Base-by-base conservation (phyloP, 2,113 vertebrate species). In the Notiomystis cincta region DNA sequence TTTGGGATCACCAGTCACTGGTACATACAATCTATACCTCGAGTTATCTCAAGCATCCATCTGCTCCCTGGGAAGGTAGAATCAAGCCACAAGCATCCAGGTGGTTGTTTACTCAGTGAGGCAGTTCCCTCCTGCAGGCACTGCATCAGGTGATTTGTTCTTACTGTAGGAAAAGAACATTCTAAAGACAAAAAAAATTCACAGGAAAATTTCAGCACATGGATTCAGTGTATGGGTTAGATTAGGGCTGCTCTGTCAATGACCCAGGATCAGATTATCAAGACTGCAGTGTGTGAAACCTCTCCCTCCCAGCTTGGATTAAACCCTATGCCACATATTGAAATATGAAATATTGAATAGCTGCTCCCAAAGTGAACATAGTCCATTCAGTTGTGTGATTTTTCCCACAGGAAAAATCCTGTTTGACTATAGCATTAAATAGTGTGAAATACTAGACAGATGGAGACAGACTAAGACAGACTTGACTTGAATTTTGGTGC, bases 61-160 rank as follows among this genome's bases (percentile, higher is more conserved):
- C 37, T 53, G 53, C 58, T 69, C 28, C 24, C 58, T 2, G 2
- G 10, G 48, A 50, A 35, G 1, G 1, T 1, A 2, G 51, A 50
- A 78, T 62, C 56, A 31, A 45, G 19, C 69, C 73, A 20, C 0
- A 2, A 78, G 45, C 58, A 72, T 7, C 40, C 19, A 42, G 75
- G 47, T n/a, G 54, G 33, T 37, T 80, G 28, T 67, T 72, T 18
- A 20, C 76, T 57, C 53, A 20, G 1, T 1, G 33, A 78, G 61
- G 61, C 66, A 75, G n/a, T 18, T 51, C 23, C 50, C 40, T 65
- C 65, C 89, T 65, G 45, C 54, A 54, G 69, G 53, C 47, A 28
- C 75, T 89, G 83, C 48, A 42, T 15, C 40, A 33, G 35, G 28
- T 62, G 42, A 42, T 8, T 27, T 37, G 11, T 65, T 70, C 77